Base-by-base conservation (phyloP, 2,888 invertebrate species). In the Galeruca laticollis region DNA sequence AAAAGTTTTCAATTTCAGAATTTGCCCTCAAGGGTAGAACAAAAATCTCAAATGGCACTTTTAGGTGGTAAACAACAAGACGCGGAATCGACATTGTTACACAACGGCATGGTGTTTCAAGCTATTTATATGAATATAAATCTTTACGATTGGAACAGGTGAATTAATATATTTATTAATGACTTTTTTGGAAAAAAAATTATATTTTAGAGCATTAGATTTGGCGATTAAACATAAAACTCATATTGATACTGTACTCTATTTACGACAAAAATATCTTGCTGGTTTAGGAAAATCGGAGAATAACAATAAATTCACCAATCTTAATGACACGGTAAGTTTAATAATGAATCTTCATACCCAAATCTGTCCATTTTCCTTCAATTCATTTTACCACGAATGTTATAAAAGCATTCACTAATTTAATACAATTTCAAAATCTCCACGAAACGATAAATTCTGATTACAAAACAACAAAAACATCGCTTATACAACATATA, bases 131-230 rank as follows among this genome's bases (percentile, higher is more conserved):
- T 91, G 43, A 92, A 93, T 83, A 86, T 93, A 15, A 87, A 90
- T 76, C 87, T 92, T 73, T 92, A 92, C 81, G 90, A 92, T 77
- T 94, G 94, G 93, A 90, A 90, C 76, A 89, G 92, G 92, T 91
- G 64, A 70, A 13, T 62, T 13, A 47, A 18, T 18, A 60, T 20
- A 15, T 26, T 26, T 26, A 26, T 13, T 15, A 49, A 60, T 60
- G 1, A 26, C 11, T 40, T n/a, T 35, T 13, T 40, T 21, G 10
- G 15, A 21, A 60, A 13, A 59, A 15, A 3, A 40, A 35, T 49
- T 33, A 11, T 56, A 66, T 75, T 81, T 31, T 79, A 92, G 94
- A 79, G 93, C 94, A 1, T 83, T 94, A 65, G 93, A 94, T 78
- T 84, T 94, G 71, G 93, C 93, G 0, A 83, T 91, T 3, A 92